Base-by-base conservation (phyloP, 2,113 vertebrate species). In the Syngnathus floridae region DNA sequence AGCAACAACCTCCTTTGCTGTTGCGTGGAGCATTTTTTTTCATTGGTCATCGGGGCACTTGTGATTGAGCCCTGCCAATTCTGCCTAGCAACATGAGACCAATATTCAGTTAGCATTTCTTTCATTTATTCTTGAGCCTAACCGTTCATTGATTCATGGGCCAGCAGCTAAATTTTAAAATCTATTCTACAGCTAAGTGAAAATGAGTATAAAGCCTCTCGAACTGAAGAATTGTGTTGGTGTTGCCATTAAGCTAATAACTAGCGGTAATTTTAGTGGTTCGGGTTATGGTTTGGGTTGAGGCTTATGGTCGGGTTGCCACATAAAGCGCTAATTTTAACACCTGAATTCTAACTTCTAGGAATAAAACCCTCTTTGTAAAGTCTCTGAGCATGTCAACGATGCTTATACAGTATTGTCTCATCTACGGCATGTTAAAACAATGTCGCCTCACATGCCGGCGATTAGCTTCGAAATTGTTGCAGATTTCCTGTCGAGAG, bases 401-500 rank as follows among this genome's bases (percentile, higher is more conserved):
- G 21, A 13, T 54, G 9, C 26, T 52, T 21, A 11, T 22, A 26
- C 16, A 16, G 45, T 54, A 26, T 54, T 13, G 21, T 54, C 22
- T 54, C 51, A 54, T 26, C n/a, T 54, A 21, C 7, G 21, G 10
- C 22, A 4, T 12, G 19, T 52, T 52, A 8, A 26, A 26, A 13
- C 10, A 12, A 22, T 13, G 52, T 31, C 14, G 5, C 13, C 31
- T 4, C 35, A 19, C 31, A 19, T 57, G 13, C 31, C 14, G 31
- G 13, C 7, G 14, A 57, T 57, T 17, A 36, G 16, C 16, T 5
- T 7, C 31, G 16, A 57, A 37, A 57, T 57, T 57, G 55, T 56
- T 56, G 54, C 54, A 56, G 54, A 35, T 56, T 56, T 56, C 54
- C 54, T 56, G 54, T 56, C 54, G 16, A 35, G 54, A 7, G 11